These are phyloP conservation scores for Ascaphus truei DNA, from an alignment of 2,113 vertebrate genomes.

Conservation along the genomic window DNA sequence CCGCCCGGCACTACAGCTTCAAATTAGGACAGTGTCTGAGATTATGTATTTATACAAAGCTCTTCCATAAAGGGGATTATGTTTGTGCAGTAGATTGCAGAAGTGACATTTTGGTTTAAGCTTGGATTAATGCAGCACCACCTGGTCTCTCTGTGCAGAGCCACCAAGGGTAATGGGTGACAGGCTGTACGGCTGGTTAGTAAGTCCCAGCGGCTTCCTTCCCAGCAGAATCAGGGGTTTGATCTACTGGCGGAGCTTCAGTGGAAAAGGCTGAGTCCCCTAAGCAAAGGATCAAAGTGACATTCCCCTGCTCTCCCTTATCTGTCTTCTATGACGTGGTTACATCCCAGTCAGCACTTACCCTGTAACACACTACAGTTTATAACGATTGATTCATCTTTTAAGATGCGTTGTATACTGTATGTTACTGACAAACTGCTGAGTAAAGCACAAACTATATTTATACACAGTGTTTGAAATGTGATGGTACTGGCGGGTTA, in stretches of 20 bases:
- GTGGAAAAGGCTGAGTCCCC: constrained; percentile 21
- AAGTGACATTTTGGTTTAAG: not conserved
- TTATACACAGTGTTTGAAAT: no score
- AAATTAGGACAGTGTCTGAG: not conserved
- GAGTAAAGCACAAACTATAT: no score
- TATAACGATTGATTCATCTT: no score
- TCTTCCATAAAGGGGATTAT: not conserved
- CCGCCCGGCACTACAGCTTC: no score
- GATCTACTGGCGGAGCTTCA: constrained; percentile 12
- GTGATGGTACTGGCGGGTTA: no score
- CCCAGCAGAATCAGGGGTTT: constrained; percentile 21
- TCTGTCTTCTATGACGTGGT: not conserved
- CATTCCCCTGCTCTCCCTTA: constrained; percentile 22
- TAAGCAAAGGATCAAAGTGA: constrained; percentile 42
- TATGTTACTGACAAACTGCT: no score
- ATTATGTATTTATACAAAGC: not conserved
- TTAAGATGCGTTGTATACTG: no score
- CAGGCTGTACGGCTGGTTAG: constrained; percentile 18
- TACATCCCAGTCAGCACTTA: not conserved
- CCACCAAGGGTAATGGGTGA: not conserved
- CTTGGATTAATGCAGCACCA: not conserved
- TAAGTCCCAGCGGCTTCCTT: constrained; percentile 15
- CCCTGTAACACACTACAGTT: no score
- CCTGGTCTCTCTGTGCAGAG: not conserved
- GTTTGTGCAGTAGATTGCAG: constrained; percentile 18